Percentiles rank a stretch among this genome's conserved stretches.
Conservation (phyloP, 2,888 invertebrate genomes). For the Pteria penguin region DNA sequence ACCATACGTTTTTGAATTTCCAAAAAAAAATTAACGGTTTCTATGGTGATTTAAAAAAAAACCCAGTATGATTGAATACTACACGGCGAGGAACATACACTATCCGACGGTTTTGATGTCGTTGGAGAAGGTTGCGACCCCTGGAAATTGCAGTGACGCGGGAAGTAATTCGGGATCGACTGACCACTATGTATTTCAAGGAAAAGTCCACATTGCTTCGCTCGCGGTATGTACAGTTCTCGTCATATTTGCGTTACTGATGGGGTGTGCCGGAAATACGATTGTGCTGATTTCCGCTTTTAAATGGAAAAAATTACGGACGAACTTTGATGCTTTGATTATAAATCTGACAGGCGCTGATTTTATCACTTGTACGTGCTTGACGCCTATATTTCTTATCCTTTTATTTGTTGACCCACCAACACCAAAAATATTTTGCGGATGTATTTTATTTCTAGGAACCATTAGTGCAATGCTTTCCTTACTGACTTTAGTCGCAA, state of each 20-base stretch:
- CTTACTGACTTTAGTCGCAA: conserved; percentile 65
- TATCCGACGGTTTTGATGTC: not conserved
- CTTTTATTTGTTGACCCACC: conserved; percentile 66
- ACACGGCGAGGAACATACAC: conserved; percentile 4
- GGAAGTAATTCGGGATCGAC: not conserved
- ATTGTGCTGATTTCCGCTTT: conserved; percentile 65
- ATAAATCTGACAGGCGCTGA: conserved; percentile 69
- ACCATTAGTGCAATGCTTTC: conserved; percentile 64
- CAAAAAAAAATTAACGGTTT: no score
- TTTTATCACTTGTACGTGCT: conserved; percentile 66
- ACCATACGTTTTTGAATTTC: no score
- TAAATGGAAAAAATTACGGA: conserved; percentile 60
- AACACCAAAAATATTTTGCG: conserved; percentile 66
- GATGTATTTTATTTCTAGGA: conserved; percentile 64
- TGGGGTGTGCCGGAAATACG: conserved; percentile 71
- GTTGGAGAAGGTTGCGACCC: not conserved
- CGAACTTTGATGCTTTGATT: conserved; percentile 65
- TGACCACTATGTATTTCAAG: conserved; percentile 39
- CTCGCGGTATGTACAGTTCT: conserved; percentile 71
- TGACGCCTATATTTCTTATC: conserved; percentile 68
- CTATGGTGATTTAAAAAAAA: no score
- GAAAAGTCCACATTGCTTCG: conserved; percentile 70
- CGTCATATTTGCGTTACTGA: conserved; percentile 66
- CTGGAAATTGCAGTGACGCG: not conserved
- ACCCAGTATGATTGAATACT: conserved; percentile 2